These are phyloP conservation scores for Hydropotes inermis DNA, from an alignment of 2,113 vertebrate species.

Conservation along the genomic window DNA sequence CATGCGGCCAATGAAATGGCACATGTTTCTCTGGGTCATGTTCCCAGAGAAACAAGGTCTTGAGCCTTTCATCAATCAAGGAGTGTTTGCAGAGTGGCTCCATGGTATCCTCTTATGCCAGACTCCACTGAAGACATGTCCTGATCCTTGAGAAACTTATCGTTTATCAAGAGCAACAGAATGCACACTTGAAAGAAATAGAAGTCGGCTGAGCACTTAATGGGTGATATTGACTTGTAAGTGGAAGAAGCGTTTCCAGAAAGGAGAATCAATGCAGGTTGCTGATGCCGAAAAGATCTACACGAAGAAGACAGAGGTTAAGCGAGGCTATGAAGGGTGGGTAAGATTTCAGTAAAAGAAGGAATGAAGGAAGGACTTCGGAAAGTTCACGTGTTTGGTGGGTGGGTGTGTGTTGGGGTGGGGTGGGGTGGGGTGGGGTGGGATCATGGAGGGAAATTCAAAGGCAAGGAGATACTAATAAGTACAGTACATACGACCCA, in stretches of 20 bases:
- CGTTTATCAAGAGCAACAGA: not conserved
- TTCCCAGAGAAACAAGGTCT: not conserved
- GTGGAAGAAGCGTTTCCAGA: constrained; percentile 17
- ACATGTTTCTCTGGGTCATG: too few relatives aligned
- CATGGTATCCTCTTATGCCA: not conserved
- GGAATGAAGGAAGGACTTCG: not conserved
- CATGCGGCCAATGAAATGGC: not conserved
- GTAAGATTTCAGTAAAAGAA: not conserved
- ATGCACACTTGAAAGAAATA: not conserved
- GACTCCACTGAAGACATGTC: not conserved
- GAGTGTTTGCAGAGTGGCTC: not conserved
- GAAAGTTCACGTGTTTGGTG: not conserved
- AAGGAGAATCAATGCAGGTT: not conserved
- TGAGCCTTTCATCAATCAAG: not conserved
- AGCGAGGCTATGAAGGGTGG: not conserved
- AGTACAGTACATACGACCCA: not conserved
- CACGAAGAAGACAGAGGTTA: not conserved
- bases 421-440: fast-evolving
- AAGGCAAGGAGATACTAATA: not conserved
- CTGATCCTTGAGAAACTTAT: not conserved
- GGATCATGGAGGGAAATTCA: not conserved
- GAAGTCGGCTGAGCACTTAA: not conserved
- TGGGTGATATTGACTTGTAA: not conserved
- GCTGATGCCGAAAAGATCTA: not conserved
- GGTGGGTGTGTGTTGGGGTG: not conserved